Percentiles rank a stretch among this genome's conserved stretches.
phyloP scores from a whole-genome alignment of 2,113 vertebrate species.

The Albula glossodonta region DNA sequence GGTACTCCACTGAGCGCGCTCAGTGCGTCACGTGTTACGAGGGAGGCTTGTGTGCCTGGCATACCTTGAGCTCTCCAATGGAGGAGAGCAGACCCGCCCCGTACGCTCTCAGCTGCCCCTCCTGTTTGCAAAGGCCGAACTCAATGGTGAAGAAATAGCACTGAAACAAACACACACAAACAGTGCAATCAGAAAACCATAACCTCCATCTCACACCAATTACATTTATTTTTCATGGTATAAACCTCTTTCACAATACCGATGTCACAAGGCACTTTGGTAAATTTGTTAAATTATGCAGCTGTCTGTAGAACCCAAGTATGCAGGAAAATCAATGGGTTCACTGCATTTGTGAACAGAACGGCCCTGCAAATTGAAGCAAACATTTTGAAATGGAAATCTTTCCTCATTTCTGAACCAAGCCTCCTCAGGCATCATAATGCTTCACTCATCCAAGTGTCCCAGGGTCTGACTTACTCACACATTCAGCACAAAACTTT shows the following conservation, averaged over 20 bases:
- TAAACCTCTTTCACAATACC: no score
- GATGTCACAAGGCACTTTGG: no score
- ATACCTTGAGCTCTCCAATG: constrained; percentile 92
- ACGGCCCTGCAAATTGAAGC: background rate
- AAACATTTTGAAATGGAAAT: background rate
- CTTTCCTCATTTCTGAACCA: background rate
- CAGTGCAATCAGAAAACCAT: background rate
- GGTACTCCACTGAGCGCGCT: background rate
- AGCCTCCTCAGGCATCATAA: background rate
- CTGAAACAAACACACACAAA: constrained; percentile 58
- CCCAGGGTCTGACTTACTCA: no score
- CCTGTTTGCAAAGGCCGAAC: constrained; percentile 97
- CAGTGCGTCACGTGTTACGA: background rate
- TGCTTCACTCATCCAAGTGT: no score
- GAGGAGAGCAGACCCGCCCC: constrained; percentile 95
- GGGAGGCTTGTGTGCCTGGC: background rate
- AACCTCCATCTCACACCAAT: background rate
- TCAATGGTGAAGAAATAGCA: constrained; percentile 99
- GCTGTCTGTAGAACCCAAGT: background rate
- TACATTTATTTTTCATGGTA: no score
- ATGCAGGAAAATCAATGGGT: background rate
- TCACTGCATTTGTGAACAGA: background rate
- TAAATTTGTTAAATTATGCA: no score
- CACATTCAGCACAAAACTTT: no score
- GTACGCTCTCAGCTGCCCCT: constrained; percentile 92